Base-by-base conservation (phyloP, 2,113 vertebrate species). In the Sialia sialis region DNA sequence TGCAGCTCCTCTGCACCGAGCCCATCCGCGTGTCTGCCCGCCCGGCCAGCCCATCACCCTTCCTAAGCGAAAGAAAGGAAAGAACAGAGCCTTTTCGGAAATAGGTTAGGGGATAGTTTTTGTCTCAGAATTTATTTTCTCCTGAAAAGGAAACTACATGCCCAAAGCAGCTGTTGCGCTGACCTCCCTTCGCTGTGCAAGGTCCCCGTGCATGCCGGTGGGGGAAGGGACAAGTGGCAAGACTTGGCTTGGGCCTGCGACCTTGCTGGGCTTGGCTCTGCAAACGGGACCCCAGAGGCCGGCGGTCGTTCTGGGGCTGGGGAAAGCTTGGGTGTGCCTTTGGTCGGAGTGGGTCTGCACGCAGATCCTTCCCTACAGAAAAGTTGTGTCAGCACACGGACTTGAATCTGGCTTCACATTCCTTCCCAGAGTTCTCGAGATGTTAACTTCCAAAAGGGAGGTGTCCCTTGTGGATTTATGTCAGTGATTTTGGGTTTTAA, bases 401-500 rank as follows among this genome's bases (percentile, higher is more conserved):
- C 60, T 27, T 32, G 7, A n/a, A 2, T 67, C 39, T 79, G 9
- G 48, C 66, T 79, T 23, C 52, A 12, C 59, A 10, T 94, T 89
- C 68, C 56, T 81, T 90, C 75, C 14, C 46, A 41, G 68, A 46
- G 64, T 54, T 95, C 34, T 3, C 11, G 70, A 63, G 64, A 72
- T 29, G 59, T 76, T 89, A 72, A 75, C 78, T 96, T 78, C 82
- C 13, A 17, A 85, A 90, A 89, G 75, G 38, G 56, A 60, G 38
- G 87, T 41, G 60, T 88, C 66, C 77, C 38, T 68, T 59, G 67
- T 41, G 85, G 82, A 58, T 95, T 92, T 73, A 41, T 89, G 87
- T 54, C 64, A 73, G 83, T 92, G 58, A 67, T 94, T 89, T n/a
- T 8, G 62, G 69, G 27, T 89, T 96, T 78, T 93, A 76, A 93